Percentiles rank a stretch among this genome's conserved stretches.
phyloP scores from a whole-genome alignment of 2,797 vertebrate genomes.

The Uromys caudimaculatus region DNA sequence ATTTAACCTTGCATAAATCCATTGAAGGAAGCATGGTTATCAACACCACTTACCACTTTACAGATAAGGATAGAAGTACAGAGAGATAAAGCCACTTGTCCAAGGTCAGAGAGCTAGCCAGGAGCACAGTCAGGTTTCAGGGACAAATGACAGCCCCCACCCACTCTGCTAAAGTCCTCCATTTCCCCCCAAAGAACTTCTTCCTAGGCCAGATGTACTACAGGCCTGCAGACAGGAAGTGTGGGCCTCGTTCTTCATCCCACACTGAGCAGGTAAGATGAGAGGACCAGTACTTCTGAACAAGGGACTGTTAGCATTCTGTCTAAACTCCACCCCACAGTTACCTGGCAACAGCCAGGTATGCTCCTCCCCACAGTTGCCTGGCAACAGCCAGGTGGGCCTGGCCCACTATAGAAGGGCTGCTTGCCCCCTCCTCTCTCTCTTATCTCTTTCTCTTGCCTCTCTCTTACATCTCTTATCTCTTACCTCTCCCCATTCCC shows the following conservation, averaged over 20 bases:
- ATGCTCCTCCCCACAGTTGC: too few relatives aligned
- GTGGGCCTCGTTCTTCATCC: not conserved
- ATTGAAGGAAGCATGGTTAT: not conserved
- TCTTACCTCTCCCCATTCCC: too few relatives aligned
- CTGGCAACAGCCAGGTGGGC: too few relatives aligned
- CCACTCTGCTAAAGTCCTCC: not conserved
- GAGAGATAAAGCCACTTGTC: not conserved
- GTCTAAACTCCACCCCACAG: too few relatives aligned
- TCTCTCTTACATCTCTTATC: too few relatives aligned
- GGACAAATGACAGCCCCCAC: not conserved
- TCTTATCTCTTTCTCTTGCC: too few relatives aligned
- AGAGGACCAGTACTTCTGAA: not conserved
- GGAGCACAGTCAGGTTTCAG: not conserved
- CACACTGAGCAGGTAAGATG: not conserved
- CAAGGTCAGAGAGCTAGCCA: not conserved
- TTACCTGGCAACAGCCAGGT: too few relatives aligned
- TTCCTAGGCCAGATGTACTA: not conserved
- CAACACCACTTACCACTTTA: not conserved
- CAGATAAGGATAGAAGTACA: not conserved
- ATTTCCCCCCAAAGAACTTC: not conserved
- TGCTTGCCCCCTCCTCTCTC: too few relatives aligned
- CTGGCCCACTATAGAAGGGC: too few relatives aligned
- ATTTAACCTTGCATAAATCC: conserved; percentile 12
- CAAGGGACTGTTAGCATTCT: too few relatives aligned
- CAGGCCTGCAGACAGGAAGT: not conserved